Evolutionary conservation across 2,888 invertebrate species (phyloP), one percentile per base, ranked within the genome.

Genomic region (Lasius platythorax): DNA sequence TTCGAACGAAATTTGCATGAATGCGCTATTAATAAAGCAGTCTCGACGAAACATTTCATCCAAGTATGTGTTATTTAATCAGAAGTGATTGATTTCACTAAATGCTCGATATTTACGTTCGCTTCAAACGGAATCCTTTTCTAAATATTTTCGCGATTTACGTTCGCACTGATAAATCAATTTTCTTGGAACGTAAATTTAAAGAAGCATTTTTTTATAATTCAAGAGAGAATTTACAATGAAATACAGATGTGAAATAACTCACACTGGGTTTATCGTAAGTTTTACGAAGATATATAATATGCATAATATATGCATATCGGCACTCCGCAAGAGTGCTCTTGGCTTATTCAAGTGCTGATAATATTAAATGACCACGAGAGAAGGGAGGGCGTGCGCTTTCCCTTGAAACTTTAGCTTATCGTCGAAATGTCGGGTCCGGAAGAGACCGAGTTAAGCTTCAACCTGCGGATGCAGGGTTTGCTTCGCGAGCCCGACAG

Each of bases 391-490:
- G 40, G 53, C n/a, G 72, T 23, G 15, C 40, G 72, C 30, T 53
- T 53, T 53, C 23, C 12, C 72, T 15, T 56, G 30, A n/a, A 85
- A 87, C 53, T 87, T 74, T 11, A 33, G 53, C 83, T 88, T 86
- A 88, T 87, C 88, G 53, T 63, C 76, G 72, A 67, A 70, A 50
- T 50, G 12, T n/a, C 8, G n/a, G n/a, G 15, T 78, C 53, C 67
- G 28, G 68, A 61, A 72, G 53, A 58, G 12, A 23, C 23, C 37
- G 15, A 43, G 81, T 70, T 46, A 63, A 58, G 30, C 18, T 28
- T 30, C 64, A 50, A 72, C 46, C 67, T 28, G 33, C 8, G 63
- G 67, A 61, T 33, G 28, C 56, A 83, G 87, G 87, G 58, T 82
- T 73, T 85, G n/a, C 53, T 76, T 82, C 76, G 33, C 63, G 68